Base-by-base conservation (phyloP, 2,888 invertebrate genomes). In the Parnassius glacialis region DNA sequence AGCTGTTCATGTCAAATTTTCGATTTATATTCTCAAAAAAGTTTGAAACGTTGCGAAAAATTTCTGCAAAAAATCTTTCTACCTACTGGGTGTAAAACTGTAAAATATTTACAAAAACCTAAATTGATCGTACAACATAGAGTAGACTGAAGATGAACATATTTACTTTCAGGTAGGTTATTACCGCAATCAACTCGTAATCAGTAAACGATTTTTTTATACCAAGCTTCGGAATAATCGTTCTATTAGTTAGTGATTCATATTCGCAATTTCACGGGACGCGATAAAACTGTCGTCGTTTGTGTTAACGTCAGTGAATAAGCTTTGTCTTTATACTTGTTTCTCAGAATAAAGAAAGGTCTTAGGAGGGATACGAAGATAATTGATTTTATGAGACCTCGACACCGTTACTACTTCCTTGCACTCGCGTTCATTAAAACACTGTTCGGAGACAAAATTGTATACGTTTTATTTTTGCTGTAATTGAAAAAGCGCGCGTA, bases 211-310 rank as follows among this genome's bases (percentile, higher is more conserved):
- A 10, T 43, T 10, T 43, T 11, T 43, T 43, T 11, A 43, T 43
- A 43, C 11, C 11, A 7, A 48, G 16, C 13, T 12, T 45, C 45
- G 12, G 12, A 9, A 12, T 48, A 48, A 48, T 48, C 16, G 13
- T 48, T 16, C 48, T 48, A 48, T 13, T 48, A 48, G 64, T 67
- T 48, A 48, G 64, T 67, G 67, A 70, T 62, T 66, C 65, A 66
- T 58, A 62, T 70, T 60, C 53, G 64, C 69, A 58, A 66, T 68
- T 71, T 64, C 70, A 71, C 63, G 66, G 66, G 64, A 52, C 65
- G 64, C 66, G 69, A 70, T 83, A 81, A 82, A 78, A 73, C 77
- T 74, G 78, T 83, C 79, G 71, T 67, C 75, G 62, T 61, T 61
- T 62, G 68, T 20, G 12, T 74, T 75, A 76, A 75, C 72, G 72